Conservation (phyloP, 2,797 vertebrate genomes). For the Sebastes minor region DNA sequence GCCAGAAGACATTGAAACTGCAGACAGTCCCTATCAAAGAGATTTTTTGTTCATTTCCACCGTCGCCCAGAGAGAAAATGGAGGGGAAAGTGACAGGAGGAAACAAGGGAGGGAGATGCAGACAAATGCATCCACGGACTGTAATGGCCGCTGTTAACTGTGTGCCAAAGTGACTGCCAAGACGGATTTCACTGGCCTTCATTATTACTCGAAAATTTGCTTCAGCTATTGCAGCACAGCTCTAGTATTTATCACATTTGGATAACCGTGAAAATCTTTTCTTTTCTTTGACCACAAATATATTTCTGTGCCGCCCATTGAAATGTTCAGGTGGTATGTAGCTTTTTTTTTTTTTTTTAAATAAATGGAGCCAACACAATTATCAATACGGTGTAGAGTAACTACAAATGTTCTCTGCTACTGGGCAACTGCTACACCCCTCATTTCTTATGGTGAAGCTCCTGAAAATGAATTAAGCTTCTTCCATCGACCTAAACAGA, state of each 20-base stretch:
- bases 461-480: neutral
- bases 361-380: neutral
- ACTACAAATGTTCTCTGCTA: neutral
- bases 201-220: conserved; percentile 20
- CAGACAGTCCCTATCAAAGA: conserved; percentile 33
- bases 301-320: neutral
- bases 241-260: neutral
- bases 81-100: conserved; percentile 5
- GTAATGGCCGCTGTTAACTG: conserved; percentile 40
- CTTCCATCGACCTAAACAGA: neutral
- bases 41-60: conserved; percentile 25
- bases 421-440: too few species aligned
- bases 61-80: conserved; percentile 17
- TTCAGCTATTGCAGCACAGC: neutral
- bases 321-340: neutral
- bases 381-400: neutral
- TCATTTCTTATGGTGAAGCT: neutral
- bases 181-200: conserved; percentile 16
- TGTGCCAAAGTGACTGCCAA: conserved; percentile 1
- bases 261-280: neutral
- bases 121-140: conserved; percentile 7
- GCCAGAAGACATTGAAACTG: conserved; percentile 30
- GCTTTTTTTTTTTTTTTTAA: neutral
- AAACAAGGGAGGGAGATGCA: conserved; percentile 28
- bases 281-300: neutral